Evolutionary conservation across 2,888 invertebrate species (phyloP), one percentile per base, ranked within the genome.

Genomic region (Cheilosia vulpina): DNA sequence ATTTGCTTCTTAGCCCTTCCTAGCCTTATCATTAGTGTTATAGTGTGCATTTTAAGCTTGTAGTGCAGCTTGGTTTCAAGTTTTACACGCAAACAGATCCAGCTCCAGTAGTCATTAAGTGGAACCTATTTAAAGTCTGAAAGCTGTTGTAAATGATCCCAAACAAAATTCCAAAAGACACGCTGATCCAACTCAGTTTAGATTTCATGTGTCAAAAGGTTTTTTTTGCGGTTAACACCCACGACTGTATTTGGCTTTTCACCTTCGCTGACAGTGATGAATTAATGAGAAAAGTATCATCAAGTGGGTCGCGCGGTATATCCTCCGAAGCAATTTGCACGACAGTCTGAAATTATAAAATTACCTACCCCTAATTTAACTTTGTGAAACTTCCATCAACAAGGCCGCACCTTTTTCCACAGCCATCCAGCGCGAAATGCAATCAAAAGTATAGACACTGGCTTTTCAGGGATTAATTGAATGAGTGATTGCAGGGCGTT

Each of bases 401-500:
- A 38, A 19, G 65, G n/a, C 31, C 3, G 21, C 21, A 38, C 21
- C 21, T 50, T 65, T 11, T 11, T 4, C 47, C 31, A 17, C 19
- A 63, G 21, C 63, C 21, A 65, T n/a, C 41, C 53, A 66, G 17
- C 53, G 13, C 53, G 11, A 31, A 34, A 19, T 24, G 65, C 72
- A 69, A 79, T 79, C 69, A 80, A 71, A 84, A 65, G 52, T 27
- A 53, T 55, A 62, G 79, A 76, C 60, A 63, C 72, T 31, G 68
- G 72, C 69, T 85, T 77, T 71, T 77, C 66, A 41, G 38, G 76
- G 81, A 80, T 85, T 81, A 81, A 77, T 77, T 81, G 72, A 81
- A 76, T 85, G 85, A 85, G 81, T 81, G 85, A 85, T 85, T 80
- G 76, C 71, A 24, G 58, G 52, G 57, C 72, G 50, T 58, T 83